phyloP scores from a whole-genome alignment of 2,113 vertebrate species.

The Enhydra lutris region DNA sequence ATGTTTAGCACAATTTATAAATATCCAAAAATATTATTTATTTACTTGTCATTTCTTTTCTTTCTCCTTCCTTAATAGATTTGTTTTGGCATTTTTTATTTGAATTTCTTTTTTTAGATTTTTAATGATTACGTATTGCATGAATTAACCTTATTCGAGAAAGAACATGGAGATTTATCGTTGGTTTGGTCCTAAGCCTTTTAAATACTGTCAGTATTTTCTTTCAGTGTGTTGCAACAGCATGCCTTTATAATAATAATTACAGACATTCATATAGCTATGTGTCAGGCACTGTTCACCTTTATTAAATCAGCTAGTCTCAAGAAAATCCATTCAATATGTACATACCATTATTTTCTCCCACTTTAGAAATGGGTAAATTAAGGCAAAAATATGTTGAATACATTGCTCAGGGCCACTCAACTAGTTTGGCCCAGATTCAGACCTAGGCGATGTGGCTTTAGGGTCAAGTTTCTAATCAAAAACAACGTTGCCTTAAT shows the following conservation, averaged over 20 bases:
- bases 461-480: not conserved
- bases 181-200: not conserved
- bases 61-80: not conserved
- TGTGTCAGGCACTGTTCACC: not conserved
- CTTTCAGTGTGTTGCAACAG: not conserved
- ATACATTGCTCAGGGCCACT: not conserved
- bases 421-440: not conserved
- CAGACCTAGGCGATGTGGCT: not conserved
- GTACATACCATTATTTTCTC: not conserved
- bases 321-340: not conserved
- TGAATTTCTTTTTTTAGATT: no score
- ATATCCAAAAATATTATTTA: not conserved
- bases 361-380: not conserved
- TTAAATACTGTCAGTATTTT: not conserved
- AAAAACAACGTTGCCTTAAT: not conserved
- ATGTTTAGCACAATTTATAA: not conserved
- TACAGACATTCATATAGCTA: not conserved
- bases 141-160: not conserved
- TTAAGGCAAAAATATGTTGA: not conserved
- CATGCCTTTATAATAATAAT: not conserved
- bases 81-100: not conserved
- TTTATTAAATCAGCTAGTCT: not conserved
- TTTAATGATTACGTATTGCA: not conserved
- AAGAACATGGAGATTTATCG: not conserved
- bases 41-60: not conserved